These are phyloP conservation scores for Otolemur crassicaudatus DNA, from an alignment of 2,797 vertebrate genomes.

Conservation along the genomic window DNA sequence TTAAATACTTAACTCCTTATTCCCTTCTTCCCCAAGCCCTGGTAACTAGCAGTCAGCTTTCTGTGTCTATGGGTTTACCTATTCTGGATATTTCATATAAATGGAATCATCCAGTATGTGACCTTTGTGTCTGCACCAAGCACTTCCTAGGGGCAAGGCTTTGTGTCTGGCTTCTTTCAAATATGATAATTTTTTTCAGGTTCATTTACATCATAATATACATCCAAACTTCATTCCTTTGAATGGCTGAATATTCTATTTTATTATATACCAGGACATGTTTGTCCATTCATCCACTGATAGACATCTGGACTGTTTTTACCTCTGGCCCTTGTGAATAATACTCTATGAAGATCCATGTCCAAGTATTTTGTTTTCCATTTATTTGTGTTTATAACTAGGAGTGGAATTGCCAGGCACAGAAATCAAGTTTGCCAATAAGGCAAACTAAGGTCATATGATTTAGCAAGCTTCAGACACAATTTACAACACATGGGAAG, in stretches of 20 bases:
- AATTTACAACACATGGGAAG: neutral
- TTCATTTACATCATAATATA: neutral
- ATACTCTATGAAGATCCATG: neutral
- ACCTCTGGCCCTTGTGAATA: neutral
- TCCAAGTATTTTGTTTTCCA: neutral
- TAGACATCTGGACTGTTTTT: neutral
- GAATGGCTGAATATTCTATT: neutral
- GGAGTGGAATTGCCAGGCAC: neutral
- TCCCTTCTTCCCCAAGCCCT: neutral
- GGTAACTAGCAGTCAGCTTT: neutral
- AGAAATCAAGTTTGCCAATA: neutral
- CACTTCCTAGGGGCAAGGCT: neutral
- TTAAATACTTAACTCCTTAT: neutral
- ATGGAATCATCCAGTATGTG: neutral
- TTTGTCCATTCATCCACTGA: neutral
- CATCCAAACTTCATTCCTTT: neutral
- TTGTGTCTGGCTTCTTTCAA: neutral
- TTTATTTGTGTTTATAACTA: neutral
- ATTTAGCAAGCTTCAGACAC: neutral
- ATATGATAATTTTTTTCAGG: neutral
- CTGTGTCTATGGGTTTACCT: neutral
- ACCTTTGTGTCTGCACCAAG: neutral
- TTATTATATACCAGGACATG: neutral
- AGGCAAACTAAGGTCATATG: neutral
- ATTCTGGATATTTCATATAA: neutral